Evolutionary conservation across 2,113 vertebrate species (phyloP).

Genomic region (Gorsachius goisagi): DNA sequence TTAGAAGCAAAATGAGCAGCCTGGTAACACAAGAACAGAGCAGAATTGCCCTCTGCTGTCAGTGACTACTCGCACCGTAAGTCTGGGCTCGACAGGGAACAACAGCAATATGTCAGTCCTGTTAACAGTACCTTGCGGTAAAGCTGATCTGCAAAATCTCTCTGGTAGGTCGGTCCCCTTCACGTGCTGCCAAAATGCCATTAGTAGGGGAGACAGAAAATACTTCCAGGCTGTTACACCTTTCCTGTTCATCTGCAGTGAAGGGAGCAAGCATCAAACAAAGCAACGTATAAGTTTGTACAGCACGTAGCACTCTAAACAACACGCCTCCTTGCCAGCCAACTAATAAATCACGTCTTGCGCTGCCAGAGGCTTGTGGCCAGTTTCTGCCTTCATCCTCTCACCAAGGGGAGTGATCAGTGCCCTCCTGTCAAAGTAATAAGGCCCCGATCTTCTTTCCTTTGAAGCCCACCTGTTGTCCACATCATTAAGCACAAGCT

Average conservation of each 20-base stretch:
- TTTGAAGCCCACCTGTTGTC: not conserved
- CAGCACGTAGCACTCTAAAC: not conserved
- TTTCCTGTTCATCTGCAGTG: slow-evolving; percentile 49
- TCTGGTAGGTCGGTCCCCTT: slow-evolving; percentile 34
- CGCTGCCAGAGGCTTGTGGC: not conserved
- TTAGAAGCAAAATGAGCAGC: not conserved
- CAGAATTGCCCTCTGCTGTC: not conserved
- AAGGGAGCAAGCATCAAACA: not conserved
- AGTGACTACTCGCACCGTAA: rapidly evolving
- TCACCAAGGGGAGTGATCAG: not conserved
- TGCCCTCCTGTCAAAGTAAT: not conserved
- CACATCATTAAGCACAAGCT: not conserved
- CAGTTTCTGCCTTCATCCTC: not conserved
- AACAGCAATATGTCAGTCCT: not conserved
- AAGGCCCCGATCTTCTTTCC: not conserved
- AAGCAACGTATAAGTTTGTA: not conserved
- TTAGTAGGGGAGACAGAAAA: slow-evolving; percentile 78
- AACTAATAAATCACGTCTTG: not conserved
- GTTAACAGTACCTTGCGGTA: slow-evolving; percentile 78
- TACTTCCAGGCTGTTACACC: not conserved
- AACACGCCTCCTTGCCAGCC: not conserved
- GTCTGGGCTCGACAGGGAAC: not conserved
- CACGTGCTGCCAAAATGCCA: slow-evolving; percentile 75
- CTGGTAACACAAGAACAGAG: not conserved
- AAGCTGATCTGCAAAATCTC: slow-evolving; percentile 81